phyloP scores from a whole-genome alignment of 2,888 invertebrate species.

The Drosophila leonis region DNA sequence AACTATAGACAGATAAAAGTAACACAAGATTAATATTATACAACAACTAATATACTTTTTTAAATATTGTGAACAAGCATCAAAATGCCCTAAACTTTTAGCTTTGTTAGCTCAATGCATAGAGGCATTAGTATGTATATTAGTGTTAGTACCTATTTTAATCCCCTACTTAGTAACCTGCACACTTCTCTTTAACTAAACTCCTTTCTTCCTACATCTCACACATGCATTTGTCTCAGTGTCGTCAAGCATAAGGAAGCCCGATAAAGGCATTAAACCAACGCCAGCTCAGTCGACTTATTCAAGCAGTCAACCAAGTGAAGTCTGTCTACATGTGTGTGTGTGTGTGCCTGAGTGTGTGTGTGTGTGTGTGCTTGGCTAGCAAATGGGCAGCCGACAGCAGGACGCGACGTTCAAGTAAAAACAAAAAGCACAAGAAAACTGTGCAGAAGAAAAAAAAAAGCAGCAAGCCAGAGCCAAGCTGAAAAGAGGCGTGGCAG shows the following conservation, averaged over 20 bases:
- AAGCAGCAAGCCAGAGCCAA: not conserved
- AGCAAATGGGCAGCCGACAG: constrained; percentile 56
- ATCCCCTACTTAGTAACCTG: no score
- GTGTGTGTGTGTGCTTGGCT: constrained; percentile 33
- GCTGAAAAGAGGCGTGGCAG: constrained; percentile 4
- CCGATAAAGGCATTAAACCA: constrained; percentile 51
- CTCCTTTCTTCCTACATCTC: not conserved
- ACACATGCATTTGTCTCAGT: constrained; percentile 36
- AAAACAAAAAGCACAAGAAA: constrained; percentile 69
- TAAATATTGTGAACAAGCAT: no score
- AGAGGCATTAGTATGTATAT: no score
- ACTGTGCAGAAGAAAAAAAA: constrained; percentile 43
- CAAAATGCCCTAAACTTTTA: no score
- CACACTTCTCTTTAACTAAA: not conserved
- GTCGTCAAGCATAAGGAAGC: constrained; percentile 39
- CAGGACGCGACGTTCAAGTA: constrained; percentile 40
- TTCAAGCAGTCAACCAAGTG: constrained; percentile 33
- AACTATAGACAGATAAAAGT: not conserved
- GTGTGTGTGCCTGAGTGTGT: constrained; percentile 15
- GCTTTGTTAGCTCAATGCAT: no score
- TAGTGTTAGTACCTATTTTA: no score
- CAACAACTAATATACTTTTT: not conserved
- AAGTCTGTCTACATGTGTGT: constrained; percentile 33
- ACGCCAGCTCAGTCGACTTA: constrained; percentile 47
- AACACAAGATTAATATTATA: not conserved